Conservation (phyloP, 2,888 invertebrate species). For the Leptinotarsa tumamoca region DNA sequence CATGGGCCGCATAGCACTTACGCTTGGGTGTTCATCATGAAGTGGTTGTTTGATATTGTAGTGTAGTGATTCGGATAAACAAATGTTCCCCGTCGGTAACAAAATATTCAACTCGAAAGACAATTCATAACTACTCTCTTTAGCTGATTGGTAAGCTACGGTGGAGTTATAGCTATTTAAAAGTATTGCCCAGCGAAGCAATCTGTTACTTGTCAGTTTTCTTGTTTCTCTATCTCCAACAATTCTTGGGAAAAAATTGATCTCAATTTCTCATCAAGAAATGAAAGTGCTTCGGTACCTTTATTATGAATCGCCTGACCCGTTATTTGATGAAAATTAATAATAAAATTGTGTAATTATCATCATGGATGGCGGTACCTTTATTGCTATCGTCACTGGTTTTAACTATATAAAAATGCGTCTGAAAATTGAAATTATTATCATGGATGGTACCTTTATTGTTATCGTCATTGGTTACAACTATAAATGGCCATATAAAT, state of each 20-base stretch:
- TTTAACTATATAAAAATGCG: too few species aligned
- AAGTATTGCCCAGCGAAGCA: conserved; percentile 32
- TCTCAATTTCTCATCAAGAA: too few species aligned
- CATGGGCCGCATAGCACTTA: conserved; percentile 45
- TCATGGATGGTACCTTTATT: conserved; percentile 31
- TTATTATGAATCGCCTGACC: too few species aligned
- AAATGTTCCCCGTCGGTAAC: conserved; percentile 38
- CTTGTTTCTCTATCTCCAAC: conserved; percentile 27
- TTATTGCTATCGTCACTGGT: too few species aligned
- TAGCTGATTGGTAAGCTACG: background rate
- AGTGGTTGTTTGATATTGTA: conserved; percentile 23
- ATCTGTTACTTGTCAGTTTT: conserved; percentile 34
- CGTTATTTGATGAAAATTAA: too few species aligned
- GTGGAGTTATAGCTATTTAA: background rate
- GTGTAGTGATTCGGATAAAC: conserved; percentile 25
- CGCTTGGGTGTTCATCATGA: conserved; percentile 44
- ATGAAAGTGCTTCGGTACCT: too few species aligned
- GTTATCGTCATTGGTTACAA: conserved; percentile 37
- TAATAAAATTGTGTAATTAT: too few species aligned
- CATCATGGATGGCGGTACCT: too few species aligned
- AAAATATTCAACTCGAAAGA: conserved; percentile 40
- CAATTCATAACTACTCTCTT: conserved; percentile 38
- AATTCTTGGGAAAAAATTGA: background rate
- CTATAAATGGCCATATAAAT: conserved; percentile 36
- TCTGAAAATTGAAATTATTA: too few species aligned